phyloP scores from a whole-genome alignment of 2,113 vertebrate species.

The Micromys minutus region DNA sequence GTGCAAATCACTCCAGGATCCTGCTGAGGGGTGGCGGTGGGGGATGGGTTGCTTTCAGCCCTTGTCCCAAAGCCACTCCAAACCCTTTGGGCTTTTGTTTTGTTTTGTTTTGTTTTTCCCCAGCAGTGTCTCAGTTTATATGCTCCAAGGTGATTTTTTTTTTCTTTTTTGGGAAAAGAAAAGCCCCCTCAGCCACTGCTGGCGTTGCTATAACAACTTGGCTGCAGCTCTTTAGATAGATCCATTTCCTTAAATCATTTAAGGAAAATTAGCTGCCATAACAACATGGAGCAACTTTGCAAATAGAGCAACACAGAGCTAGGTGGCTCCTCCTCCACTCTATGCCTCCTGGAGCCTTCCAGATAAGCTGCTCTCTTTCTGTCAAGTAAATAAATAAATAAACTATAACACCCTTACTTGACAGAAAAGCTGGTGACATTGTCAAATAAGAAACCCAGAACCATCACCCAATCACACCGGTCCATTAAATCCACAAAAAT shows the following conservation, averaged over 20 bases:
- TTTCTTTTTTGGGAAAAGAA: slow-evolving; percentile 46
- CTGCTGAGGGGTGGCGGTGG: neutral
- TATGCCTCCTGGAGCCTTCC: slow-evolving; percentile 69
- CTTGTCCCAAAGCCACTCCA: neutral
- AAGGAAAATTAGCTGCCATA: slow-evolving; percentile 88
- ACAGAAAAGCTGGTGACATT: slow-evolving; percentile 18
- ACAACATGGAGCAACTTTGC: slow-evolving; percentile 82
- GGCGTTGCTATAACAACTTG: slow-evolving; percentile 80
- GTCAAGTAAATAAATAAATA: slow-evolving; percentile 72
- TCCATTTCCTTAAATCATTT: slow-evolving; percentile 86
- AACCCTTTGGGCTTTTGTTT: neutral
- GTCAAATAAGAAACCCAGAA: slow-evolving; percentile 26
- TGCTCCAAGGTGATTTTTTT: neutral
- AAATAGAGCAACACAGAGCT: slow-evolving; percentile 75
- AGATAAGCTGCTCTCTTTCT: slow-evolving; percentile 83
- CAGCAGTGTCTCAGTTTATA: slow-evolving; percentile 33
- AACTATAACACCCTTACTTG: slow-evolving; percentile 24
- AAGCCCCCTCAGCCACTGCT: slow-evolving; percentile 18
- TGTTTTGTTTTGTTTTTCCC: no score
- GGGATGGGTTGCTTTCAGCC: no score
- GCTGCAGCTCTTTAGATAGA: slow-evolving; percentile 78
- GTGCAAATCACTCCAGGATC: neutral
- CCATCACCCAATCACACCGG: neutral
- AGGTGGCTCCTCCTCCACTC: neutral
- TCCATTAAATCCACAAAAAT: neutral